Evolutionary conservation across 2,113 vertebrate species (phyloP), one percentile per base, ranked within the genome.

Genomic region (Vimba vimba): DNA sequence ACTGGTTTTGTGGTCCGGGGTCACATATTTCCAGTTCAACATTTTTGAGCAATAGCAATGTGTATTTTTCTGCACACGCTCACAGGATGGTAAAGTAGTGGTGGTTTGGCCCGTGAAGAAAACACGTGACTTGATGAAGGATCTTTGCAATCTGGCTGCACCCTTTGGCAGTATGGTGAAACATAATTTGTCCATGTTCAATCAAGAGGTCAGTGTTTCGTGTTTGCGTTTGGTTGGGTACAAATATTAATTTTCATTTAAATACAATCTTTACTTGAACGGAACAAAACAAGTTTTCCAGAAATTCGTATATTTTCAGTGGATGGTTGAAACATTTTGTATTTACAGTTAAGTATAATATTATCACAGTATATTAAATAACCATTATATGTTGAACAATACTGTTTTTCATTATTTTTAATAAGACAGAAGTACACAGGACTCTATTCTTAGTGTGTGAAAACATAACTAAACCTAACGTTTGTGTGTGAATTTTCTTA

Each of bases 71-170:
- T 68, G 55, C 79, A 39, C 30, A 12, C 4, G 55, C 17, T 19
- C 36, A 27, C 50, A 91, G 91, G 87, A 76, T 47, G 83, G 91
- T 33, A 91, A 83, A 68, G 91, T 91, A 25, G 89, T 91, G 47
- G 59, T 87, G 71, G 73, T 91, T 19, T 84, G 86, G 62, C 90
- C 84, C 3, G 79, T 91, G 68, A 86, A 68, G 39, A 88, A 79
- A 52, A 76, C 36, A 0, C 78, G 66, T 19, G 39, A 83, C 13
- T 69, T 88, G 23, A 71, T 43, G 50, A 71, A 85, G 25, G 81
- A 79, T 17, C 89, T 91, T 11, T 71, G 43, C 10, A 83, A 78
- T 45, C 83, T 91, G 62, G 82, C 87, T 6, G 55, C 79, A 23
- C 90, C 86, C 4, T 90, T 89, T 36, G 90, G 90, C 27, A 83